Evolutionary conservation across 2,888 invertebrate genomes (phyloP).

Genomic region (Teinopalpus imperialis): DNA sequence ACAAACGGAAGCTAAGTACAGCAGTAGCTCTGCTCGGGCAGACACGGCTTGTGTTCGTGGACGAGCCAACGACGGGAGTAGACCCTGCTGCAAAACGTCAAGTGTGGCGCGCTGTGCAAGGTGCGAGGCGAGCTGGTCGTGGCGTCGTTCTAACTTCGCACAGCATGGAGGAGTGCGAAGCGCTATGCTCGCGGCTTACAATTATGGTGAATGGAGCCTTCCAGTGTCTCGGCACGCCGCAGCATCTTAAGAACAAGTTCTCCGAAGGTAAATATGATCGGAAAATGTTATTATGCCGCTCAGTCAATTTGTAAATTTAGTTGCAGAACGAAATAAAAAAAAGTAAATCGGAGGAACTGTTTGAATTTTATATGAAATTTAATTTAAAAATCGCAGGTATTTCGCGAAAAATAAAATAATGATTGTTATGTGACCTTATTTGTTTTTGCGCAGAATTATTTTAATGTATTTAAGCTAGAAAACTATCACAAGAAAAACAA

Average conservation of each 20-base stretch:
- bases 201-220: constrained; percentile 92
- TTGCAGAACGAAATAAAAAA: too few species aligned
- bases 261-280: constrained; percentile 71
- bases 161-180: constrained; percentile 94
- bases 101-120: constrained; percentile 86
- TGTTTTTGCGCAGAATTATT: too few species aligned
- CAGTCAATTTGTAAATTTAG: too few species aligned
- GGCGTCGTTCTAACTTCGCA: constrained; percentile 92
- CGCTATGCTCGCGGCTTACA: constrained; percentile 88
- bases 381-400: too few species aligned
- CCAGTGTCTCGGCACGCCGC: constrained; percentile 87
- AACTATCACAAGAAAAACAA: too few species aligned
- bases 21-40: constrained; percentile 87
- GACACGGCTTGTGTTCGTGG: constrained; percentile 86
- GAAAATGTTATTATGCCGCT: too few species aligned
- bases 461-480: too few species aligned
- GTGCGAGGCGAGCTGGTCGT: constrained; percentile 84
- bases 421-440: too few species aligned
- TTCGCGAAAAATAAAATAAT: too few species aligned
- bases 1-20: constrained; percentile 87
- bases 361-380: too few species aligned
- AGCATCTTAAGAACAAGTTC: constrained; percentile 89
- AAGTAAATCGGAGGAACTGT: too few species aligned
- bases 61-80: constrained; percentile 87
- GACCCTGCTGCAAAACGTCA: constrained; percentile 89